Base-by-base conservation (phyloP, 2,113 vertebrate species). In the Panthera uncia region DNA sequence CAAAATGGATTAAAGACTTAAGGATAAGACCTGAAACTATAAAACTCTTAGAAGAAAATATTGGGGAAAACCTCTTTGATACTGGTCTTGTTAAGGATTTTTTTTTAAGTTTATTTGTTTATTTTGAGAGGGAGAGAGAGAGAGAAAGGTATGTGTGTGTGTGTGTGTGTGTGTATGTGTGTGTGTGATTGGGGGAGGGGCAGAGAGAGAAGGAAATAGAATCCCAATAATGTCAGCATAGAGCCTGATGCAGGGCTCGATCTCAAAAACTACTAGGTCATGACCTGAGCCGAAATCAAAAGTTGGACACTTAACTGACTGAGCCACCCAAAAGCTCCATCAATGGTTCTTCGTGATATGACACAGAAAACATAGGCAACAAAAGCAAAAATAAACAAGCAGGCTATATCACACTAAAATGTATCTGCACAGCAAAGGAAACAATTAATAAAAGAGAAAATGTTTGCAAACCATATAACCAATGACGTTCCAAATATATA, bases 361-460 rank as follows among this genome's bases (percentile, higher is more conserved):
- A 36, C 18, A 81, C 27, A 23, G 66, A 86, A 76, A 92, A 68
- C 55, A 74, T 25, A 19, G 57, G 61, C 55, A 93, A 74, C 15
- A 93, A 76, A 93, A 86, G 19, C 50, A 81, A 80, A 94, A 81
- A 94, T 94, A 94, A 71, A 71, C 6, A 85, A 76, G 4, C 45
- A 52, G 25, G 36, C 63, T 71, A 89, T 5, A 73, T 69, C 5
- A 55, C 69, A 55, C 50, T 48, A 50, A 94, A 48, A 69, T 48
- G 23, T 80, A 88, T 63, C 50, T 71, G 50, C 38, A 76, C 23
- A 84, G n/a, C 45, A 66, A 82, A 55, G 27, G 4, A 82, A 95
- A 84, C 5, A 90, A 73, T 52, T 27, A 82, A 83, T 36, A 90
- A 78, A 79, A 36, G n/a, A 66, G 87, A 83, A 69, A 66, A 55